Percentiles rank a stretch among this genome's conserved stretches.
These are phyloP conservation scores for Cichladusa arquata DNA, from an alignment of 2,113 vertebrate species.

Conservation along the genomic window DNA sequence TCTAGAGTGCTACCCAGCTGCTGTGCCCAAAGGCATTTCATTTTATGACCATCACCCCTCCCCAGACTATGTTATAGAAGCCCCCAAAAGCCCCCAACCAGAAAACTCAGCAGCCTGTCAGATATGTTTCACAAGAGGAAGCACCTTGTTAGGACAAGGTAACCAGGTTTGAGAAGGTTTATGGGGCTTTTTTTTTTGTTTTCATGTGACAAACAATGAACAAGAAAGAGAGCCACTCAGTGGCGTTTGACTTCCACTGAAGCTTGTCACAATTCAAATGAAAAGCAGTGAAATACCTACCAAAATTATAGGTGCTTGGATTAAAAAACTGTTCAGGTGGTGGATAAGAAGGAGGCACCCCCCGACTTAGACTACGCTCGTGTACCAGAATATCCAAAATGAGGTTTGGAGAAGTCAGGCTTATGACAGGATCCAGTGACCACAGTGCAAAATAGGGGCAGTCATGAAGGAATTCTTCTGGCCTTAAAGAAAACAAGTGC, in stretches of 20 bases:
- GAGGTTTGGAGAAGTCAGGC: slow-evolving; percentile 69
- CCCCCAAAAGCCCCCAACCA: neutral
- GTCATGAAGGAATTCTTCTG: slow-evolving; percentile 86
- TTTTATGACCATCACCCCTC: neutral
- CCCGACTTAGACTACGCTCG: slow-evolving; percentile 69
- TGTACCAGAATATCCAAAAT: neutral
- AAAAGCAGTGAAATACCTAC: slow-evolving; percentile 65
- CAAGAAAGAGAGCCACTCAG: neutral
- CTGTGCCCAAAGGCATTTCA: neutral
- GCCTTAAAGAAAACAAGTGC: slow-evolving; percentile 67
- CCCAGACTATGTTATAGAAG: neutral
- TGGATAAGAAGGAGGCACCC: slow-evolving; percentile 83
- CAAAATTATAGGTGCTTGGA: slow-evolving; percentile 73
- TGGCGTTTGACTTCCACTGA: neutral
- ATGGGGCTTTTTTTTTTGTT: no score
- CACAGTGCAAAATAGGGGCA: slow-evolving; percentile 94
- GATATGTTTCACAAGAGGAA: neutral
- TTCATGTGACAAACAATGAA: neutral
- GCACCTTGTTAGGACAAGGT: neutral
- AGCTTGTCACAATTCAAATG: neutral
- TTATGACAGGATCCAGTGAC: slow-evolving; percentile 86
- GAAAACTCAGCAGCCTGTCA: neutral
- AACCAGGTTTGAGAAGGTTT: neutral
- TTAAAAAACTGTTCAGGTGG: slow-evolving; percentile 94
- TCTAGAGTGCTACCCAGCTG: fast-evolving